Base-by-base conservation (phyloP, 2,797 vertebrate genomes). In the Acrossocheilus wenchowensis region DNA sequence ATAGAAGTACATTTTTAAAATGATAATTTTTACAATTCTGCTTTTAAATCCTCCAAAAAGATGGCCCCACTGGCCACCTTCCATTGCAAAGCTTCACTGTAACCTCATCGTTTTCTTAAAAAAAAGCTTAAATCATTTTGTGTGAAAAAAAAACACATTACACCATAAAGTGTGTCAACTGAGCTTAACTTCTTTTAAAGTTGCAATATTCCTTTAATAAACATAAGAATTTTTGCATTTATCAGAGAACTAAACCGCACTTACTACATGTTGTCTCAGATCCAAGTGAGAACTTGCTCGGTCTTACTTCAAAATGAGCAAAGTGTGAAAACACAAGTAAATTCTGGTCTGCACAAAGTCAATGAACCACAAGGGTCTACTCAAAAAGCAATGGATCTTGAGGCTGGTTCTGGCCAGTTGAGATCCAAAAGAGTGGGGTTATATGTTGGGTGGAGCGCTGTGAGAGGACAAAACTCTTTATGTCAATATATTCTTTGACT, bases 241-340 rank as follows among this genome's bases (percentile, higher is more conserved):
- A 43, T 45, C 39, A 4, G 30, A 81, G 50, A 36, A 23, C 74
- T 74, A 81, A 71, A 71, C 48, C 15, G 12, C 21, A 43, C 23
- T 52, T 26, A 19, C 21, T 72, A 26, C 14, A 72, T 52, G 17
- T 21, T 11, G 64, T 69, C 26, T 54, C 80, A 71, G 79, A 39
- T 69, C 12, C 21, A 39, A 52, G 48, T 19, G 36, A 68, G 36
- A 60, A 60, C 36, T 5, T 78, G 50, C 50, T n/a, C 34, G 0
- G 75, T 78, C 12, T 41, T 17, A 41, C 9, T 60, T 78, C 34
- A 17, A 41, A 78, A 41, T n/a, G 36, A 60, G 34, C 21, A 41
- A 78, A 41, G 36, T 81, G 79, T 50, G 79, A 81, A 81, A 69
- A 34, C n/a, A 23, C 17, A 17, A 74, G 69, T 48, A 48, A 1